Evolutionary conservation across 2,797 vertebrate genomes (phyloP).

Genomic region (Dendrocincla fuliginosa): DNA sequence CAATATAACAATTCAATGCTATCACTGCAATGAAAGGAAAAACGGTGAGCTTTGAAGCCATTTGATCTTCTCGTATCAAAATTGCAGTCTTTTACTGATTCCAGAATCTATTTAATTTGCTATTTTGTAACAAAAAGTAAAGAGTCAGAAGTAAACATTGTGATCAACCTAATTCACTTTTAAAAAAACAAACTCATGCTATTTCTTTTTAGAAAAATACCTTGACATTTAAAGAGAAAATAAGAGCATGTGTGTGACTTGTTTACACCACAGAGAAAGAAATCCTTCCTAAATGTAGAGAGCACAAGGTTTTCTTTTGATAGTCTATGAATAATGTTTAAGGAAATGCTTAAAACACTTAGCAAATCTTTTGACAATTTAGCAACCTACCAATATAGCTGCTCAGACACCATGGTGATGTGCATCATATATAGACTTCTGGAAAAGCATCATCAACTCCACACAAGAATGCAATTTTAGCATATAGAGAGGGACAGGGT

Average conservation of each 20-base stretch:
- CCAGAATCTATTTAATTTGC: background rate
- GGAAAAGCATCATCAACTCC: background rate
- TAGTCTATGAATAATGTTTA: background rate
- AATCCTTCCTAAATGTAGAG: background rate
- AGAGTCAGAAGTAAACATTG: slow-evolving; percentile 5
- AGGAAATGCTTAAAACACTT: background rate
- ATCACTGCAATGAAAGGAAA: background rate
- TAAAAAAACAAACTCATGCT: background rate
- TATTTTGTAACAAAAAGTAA: background rate
- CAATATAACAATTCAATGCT: background rate
- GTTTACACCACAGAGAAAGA: background rate
- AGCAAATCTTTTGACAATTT: background rate
- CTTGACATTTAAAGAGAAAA: slow-evolving; percentile 1
- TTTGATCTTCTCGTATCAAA: background rate
- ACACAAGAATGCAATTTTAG: background rate
- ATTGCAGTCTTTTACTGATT: background rate
- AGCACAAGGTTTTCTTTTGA: background rate
- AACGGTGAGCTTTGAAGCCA: background rate
- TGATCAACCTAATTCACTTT: background rate
- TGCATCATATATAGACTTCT: background rate
- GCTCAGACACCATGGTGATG: background rate
- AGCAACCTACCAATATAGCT: background rate
- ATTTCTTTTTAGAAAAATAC: background rate
- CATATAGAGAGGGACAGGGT: background rate
- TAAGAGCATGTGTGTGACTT: background rate